Evolutionary conservation across 2,797 vertebrate species (phyloP), one percentile per base, ranked within the genome.

Genomic region (Lepilemur ruficaudatus): DNA sequence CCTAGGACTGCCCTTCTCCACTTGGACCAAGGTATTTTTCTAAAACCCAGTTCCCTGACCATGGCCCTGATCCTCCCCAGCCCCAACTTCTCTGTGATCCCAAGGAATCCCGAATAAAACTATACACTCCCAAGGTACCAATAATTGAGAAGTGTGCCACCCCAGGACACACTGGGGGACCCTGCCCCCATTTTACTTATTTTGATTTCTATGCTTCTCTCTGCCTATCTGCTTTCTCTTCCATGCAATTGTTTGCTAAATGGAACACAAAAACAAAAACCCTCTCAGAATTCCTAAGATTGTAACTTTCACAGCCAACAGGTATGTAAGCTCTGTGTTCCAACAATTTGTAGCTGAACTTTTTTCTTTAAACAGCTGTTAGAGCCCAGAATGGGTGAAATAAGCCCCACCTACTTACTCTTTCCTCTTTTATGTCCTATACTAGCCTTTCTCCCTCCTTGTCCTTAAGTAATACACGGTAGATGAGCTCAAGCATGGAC

Each of bases 191-290:
- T n/a, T 93, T 91, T 70, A 79, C 32, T 85, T 84, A 61, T 38
- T 88, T 80, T 79, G 69, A 80, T 69, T 72, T 86, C 94, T 73
- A 9, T 65, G n/a, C 25, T 91, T 52, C n/a, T 89, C 12, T 75
- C 46, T 80, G 38, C 70, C n/a, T 57, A 59, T 30, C 38, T 72
- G 55, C 84, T 63, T 91, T 96, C 73, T 91, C 38, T 91, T 46
- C 41, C 23, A 81, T 28, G 84, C 83, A 72, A 35, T 79, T 63
- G 89, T 32, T 83, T 61, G 50, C 32, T 91, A 85, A 91, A 82
- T 70, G 63, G 30, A 93, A 97, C 85, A 70, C 78, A 92, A 93
- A 92, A 91, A 79, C 9, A 87, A 93, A 94, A 61, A 22, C 18
- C 6, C 12, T 91, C 41, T 96, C 87, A n/a, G 32, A 65, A 65